Conservation (phyloP, 2,797 vertebrate genomes). For the Enteromius radiatus region DNA sequence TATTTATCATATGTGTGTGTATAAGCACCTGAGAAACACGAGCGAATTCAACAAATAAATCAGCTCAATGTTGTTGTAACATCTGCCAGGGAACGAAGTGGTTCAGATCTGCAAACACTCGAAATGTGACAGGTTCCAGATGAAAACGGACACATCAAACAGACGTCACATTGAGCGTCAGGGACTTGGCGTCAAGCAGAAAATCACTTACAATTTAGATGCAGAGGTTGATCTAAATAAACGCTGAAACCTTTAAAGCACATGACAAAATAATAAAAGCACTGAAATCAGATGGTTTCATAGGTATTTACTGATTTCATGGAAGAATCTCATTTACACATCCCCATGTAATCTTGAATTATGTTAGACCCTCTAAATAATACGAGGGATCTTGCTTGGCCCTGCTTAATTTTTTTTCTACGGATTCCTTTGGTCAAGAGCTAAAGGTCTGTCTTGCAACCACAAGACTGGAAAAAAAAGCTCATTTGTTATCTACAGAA, state of each 20-base stretch:
- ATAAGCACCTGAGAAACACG: constrained; percentile 2
- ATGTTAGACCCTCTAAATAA: neutral
- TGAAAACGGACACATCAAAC: neutral
- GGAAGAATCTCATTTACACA: neutral
- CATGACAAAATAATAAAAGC: neutral
- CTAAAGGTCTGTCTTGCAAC: neutral
- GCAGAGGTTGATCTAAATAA: neutral
- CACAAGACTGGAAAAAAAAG: constrained; percentile 28
- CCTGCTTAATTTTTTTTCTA: neutral
- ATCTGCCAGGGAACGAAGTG: neutral
- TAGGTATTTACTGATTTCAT: constrained; percentile 8
- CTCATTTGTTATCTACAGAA: neutral
- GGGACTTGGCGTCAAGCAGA: neutral
- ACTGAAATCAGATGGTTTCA: neutral
- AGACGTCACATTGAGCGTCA: neutral
- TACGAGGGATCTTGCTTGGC: neutral
- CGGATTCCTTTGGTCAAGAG: constrained; percentile 61
- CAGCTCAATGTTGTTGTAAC: neutral
- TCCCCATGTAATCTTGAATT: constrained; percentile 4
- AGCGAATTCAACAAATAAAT: constrained; percentile 6
- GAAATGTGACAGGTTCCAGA: constrained; percentile 12
- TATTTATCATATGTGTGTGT: neutral
- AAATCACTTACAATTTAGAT: neutral
- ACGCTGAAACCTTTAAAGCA: neutral
- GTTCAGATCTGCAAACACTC: neutral